Evolutionary conservation across 1,140 invertebrate genomes (phyloP).

Genomic region (Vanessa atalanta): DNA sequence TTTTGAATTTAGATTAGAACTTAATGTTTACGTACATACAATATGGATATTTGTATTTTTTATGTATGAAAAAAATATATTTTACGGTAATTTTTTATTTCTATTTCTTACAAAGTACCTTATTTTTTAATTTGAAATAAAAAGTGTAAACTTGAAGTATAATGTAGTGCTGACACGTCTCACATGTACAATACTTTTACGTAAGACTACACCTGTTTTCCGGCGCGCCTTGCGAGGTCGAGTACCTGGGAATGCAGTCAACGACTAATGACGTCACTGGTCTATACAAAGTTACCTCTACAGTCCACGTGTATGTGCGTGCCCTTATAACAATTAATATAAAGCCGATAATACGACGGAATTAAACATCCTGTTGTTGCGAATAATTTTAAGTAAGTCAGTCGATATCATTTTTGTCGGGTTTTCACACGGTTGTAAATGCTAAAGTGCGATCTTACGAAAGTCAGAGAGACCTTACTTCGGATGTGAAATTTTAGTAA

Average conservation of each 20-base stretch:
- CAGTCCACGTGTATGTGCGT: background rate
- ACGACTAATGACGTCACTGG: constrained; percentile 21
- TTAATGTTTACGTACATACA: too few relatives aligned
- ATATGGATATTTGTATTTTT: too few relatives aligned
- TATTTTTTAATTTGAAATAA: too few relatives aligned
- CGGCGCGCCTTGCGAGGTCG: constrained; percentile 20
- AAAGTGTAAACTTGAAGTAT: background rate
- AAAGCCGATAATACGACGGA: background rate
- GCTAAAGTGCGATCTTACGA: background rate
- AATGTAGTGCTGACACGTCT: background rate
- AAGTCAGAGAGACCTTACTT: background rate
- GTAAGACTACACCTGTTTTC: constrained; percentile 28
- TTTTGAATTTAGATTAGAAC: too few relatives aligned
- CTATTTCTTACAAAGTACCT: too few relatives aligned
- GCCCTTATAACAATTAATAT: constrained; percentile 1
- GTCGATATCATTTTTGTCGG: background rate
- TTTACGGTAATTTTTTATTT: too few relatives aligned
- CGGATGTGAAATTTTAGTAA: background rate
- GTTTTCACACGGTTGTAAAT: background rate
- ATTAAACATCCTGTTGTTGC: background rate
- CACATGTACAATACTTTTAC: constrained; percentile 17
- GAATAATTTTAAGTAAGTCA: constrained; percentile 5
- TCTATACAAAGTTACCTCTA: background rate
- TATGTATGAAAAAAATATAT: too few relatives aligned
- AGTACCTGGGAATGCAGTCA: constrained; percentile 13